Evolutionary conservation across 2,797 vertebrate species (phyloP), one percentile per base, ranked within the genome.

Genomic region (Rhinatrema bivittatum): DNA sequence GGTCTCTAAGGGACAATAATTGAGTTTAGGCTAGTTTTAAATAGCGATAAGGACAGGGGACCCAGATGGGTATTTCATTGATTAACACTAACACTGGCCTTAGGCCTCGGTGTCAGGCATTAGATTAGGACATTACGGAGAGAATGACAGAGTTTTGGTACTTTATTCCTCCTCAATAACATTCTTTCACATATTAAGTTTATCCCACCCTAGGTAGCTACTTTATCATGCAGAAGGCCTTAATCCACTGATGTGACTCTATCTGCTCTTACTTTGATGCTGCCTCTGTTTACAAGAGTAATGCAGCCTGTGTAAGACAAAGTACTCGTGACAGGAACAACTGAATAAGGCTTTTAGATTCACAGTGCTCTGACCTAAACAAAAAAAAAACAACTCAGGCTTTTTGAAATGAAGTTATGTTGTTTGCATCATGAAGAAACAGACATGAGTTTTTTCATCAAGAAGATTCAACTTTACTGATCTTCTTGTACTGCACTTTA

Each of bases 121-220:
- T 87, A 93, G 93, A 96, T 96, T 96, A 96, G 90, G 85, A 97
- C 90, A 96, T 99, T 95, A 94, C 56, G 82, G 78, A 90, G 86
- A 96, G 94, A 96, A 94, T 91, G 91, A 92, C 90, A 81, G 89
- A 91, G 92, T 96, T 97, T 93, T 93, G 91, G 88, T 86, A 95
- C 91, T 97, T 96, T 97, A 92, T 97, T 94, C 91, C 84, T 82
- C 85, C 92, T 98, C 91, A 99, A 96, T 97, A 91, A 97, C 95
- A 99, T 99, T 99, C 95, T 99, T 99, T 99, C 91, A 97, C 94
- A 95, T 99, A 98, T 98, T 99, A 97, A 90, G 87, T 96, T 94
- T 94, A 94, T 94, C 91, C 94, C 91, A 91, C 88, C 87, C 93
- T 93, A 97, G 95, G 95, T 97, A 94, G 94, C 87, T 90, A 96